Conservation (phyloP, 2,797 vertebrate species). For the Enoplosus armatus region DNA sequence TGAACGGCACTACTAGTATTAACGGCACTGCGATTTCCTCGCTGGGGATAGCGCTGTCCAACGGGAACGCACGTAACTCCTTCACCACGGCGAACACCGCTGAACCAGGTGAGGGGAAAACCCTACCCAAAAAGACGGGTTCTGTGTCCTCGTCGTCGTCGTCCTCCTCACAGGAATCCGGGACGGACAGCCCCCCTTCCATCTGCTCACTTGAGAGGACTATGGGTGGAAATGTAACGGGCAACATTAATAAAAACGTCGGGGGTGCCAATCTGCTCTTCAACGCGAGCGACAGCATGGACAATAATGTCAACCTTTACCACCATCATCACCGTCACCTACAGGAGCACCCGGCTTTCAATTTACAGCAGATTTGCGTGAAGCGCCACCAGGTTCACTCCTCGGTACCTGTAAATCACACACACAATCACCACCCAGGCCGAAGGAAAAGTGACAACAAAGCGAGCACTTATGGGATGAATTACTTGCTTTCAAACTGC, state of each 20-base stretch:
- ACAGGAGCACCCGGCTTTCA: slow-evolving; percentile 78
- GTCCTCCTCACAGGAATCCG: slow-evolving; percentile 88
- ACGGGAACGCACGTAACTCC: slow-evolving; percentile 64
- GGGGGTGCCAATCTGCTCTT: slow-evolving; percentile 84
- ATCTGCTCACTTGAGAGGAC: slow-evolving; percentile 84
- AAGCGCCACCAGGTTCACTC: slow-evolving; percentile 80
- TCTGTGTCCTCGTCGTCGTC: slow-evolving; percentile 88
- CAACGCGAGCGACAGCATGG: slow-evolving; percentile 82
- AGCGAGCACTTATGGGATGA: slow-evolving; percentile 98
- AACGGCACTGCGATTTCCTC: slow-evolving; percentile 67
- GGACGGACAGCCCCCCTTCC: slow-evolving; percentile 88
- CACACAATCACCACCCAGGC: slow-evolving; percentile 89
- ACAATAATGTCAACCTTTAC: slow-evolving; percentile 82
- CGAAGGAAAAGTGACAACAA: slow-evolving; percentile 98
- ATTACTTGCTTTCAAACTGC: slow-evolving; percentile 93
- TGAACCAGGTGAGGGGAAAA: slow-evolving; percentile 79
- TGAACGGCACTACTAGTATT: slow-evolving; percentile 66
- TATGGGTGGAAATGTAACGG: slow-evolving; percentile 74
- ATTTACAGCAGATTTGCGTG: slow-evolving; percentile 79
- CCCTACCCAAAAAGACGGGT: slow-evolving; percentile 86
- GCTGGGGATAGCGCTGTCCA: slow-evolving; percentile 68
- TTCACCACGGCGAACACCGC: slow-evolving; percentile 69
- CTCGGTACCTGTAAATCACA: slow-evolving; percentile 74
- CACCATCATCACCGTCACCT: slow-evolving; percentile 71
- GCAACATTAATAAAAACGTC: slow-evolving; percentile 81